Conservation (phyloP, 2,888 invertebrate species). For the Clitarchus hookeri region DNA sequence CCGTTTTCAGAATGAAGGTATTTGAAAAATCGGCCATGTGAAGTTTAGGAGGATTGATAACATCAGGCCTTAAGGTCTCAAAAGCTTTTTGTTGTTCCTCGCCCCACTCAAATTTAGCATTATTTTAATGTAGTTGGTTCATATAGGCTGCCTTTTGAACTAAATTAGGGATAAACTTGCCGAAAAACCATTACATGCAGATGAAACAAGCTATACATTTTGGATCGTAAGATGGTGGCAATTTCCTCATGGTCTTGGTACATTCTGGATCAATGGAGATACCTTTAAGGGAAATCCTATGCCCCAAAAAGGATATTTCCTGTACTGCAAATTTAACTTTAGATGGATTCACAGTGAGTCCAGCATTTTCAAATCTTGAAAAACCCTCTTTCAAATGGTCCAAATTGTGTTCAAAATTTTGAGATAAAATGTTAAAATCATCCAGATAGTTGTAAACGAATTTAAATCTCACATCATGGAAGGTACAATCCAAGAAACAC, state of each 20-base stretch:
- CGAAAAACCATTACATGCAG: background rate
- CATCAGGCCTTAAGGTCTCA: background rate
- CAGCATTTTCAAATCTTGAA: background rate
- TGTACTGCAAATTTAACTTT: conserved; percentile 18
- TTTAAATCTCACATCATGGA: conserved; percentile 16
- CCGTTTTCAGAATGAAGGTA: background rate
- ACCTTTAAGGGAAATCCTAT: background rate
- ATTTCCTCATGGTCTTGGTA: background rate
- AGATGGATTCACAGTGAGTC: conserved; percentile 16
- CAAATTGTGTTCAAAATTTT: background rate
- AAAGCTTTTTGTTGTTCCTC: background rate
- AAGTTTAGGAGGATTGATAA: background rate
- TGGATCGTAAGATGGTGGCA: background rate
- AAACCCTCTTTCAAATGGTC: background rate
- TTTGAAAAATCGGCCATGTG: background rate
- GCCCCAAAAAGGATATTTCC: background rate
- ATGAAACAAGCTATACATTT: background rate
- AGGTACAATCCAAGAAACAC: background rate
- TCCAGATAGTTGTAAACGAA: conserved; percentile 11
- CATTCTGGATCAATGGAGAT: background rate
- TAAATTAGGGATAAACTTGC: background rate
- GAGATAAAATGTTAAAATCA: background rate
- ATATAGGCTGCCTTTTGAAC: background rate
- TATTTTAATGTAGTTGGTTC: background rate
- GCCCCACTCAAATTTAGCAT: background rate